Evolutionary conservation across 2,797 vertebrate genomes (phyloP).

Genomic region (Nannoperca obscura): DNA sequence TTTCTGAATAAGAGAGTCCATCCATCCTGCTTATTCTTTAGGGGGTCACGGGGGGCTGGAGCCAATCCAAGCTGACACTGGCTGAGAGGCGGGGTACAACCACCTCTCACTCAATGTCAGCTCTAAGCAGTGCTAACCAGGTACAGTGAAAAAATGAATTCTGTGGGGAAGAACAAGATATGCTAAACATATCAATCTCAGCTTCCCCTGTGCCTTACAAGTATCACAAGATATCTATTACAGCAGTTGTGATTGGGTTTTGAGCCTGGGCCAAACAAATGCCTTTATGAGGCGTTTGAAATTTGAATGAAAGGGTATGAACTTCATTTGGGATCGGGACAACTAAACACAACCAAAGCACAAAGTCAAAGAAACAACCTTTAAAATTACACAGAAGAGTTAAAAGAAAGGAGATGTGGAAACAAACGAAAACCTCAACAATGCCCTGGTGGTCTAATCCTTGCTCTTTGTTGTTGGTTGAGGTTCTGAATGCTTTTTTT

Average conservation of each 20-base stretch:
- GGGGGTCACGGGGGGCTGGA: not conserved
- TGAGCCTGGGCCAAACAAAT: conserved; percentile 65
- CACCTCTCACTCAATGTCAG: no score
- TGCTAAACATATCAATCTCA: conserved; percentile 67
- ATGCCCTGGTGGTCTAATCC: conserved; percentile 62
- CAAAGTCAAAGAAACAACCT: conserved; percentile 28
- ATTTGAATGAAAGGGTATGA: conserved; percentile 60
- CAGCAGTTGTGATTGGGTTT: conserved; percentile 65
- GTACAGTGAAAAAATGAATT: conserved; percentile 17
- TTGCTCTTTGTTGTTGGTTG: conserved; percentile 50
- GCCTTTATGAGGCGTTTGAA: conserved; percentile 71
- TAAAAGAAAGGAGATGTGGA: conserved; percentile 34
- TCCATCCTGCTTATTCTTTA: not conserved
- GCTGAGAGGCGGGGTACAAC: not conserved
- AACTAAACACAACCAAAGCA: conserved; percentile 34
- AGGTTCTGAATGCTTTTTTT: conserved; percentile 42
- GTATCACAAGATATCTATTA: conserved; percentile 67
- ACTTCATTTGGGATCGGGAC: conserved; percentile 49
- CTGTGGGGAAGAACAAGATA: conserved; percentile 46
- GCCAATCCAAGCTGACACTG: conserved; percentile 1
- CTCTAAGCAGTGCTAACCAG: not conserved
- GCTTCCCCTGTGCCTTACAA: conserved; percentile 43
- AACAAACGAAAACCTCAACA: conserved; percentile 67
- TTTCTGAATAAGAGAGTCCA: conserved; percentile 46
- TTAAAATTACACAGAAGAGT: conserved; percentile 54